Evolutionary conservation across 2,797 vertebrate species (phyloP), one percentile per base, ranked within the genome.

Genomic region (Anguilla marmorata): DNA sequence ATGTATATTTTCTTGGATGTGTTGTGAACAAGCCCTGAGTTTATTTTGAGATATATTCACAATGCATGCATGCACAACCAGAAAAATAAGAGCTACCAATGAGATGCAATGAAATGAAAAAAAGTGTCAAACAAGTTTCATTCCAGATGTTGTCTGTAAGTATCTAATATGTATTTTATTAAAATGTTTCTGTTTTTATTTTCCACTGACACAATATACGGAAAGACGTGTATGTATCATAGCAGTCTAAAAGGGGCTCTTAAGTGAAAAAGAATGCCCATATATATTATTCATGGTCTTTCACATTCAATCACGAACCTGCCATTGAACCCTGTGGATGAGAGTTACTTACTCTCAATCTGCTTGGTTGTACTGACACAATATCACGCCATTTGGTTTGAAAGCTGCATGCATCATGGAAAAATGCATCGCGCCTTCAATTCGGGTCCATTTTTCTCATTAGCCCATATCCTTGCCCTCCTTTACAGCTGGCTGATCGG

Each of bases 401-500:
- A 92, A 30, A 88, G 93, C 90, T 76, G 94, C 93, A 93, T 50
- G 16, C 79, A 82, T 48, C 45, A 94, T 92, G 92, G 63, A 91
- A 92, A 79, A 94, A 93, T 93, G 94, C 94, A 92, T 93, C 94
- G 92, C 91, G 86, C 95, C 96, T 96, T 96, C 96, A 95, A 96
- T 96, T 97, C 96, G 96, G 96, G 94, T 96, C 96, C 94, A 96
- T 97, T 96, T 97, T 90, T 97, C 96, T 96, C 97, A 97, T 97
- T 96, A 97, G 95, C 96, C 96, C 94, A 93, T 95, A 96, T 96
- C 96, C 97, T 97, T 96, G 96, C 96, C 97, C 96, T 96, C 95
- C 96, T 97, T 97, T 97, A 96, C 97, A 97, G 97, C 95, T 96
- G 97, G 97, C 96, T 97, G 97, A 96, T 96, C 97, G 96, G 97